Evolutionary conservation across 2,888 invertebrate genomes (phyloP).

Genomic region (Capitulum mitella): DNA sequence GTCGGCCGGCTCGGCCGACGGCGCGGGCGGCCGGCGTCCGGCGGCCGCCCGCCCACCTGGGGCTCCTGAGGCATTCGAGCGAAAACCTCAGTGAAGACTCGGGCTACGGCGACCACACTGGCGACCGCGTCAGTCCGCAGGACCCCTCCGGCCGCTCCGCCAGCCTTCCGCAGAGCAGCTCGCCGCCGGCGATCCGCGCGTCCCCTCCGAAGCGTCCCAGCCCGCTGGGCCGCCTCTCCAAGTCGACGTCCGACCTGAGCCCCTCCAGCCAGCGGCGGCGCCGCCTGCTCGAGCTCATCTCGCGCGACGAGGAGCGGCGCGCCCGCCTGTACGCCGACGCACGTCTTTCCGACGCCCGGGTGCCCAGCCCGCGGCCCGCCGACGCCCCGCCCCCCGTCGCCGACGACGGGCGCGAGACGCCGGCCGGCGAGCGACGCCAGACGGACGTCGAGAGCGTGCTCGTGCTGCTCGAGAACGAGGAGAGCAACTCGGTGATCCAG

Average conservation of each 20-base stretch:
- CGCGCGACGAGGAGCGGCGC: conserved; percentile 27
- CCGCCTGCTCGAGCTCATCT: conserved; percentile 31
- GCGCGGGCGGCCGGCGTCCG: neutral
- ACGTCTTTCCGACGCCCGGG: conserved; percentile 31
- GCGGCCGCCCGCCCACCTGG: conserved; percentile 1
- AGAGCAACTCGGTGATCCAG: conserved; percentile 27
- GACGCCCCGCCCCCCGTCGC: conserved; percentile 33
- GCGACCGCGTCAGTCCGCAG: conserved; percentile 2
- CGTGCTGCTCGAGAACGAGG: conserved; percentile 17
- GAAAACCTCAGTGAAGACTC: conserved; percentile 75
- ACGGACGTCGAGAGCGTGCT: conserved; percentile 29
- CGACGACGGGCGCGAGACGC: conserved; percentile 32
- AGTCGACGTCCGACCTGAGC: conserved; percentile 32
- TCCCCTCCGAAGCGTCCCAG: conserved; percentile 32
- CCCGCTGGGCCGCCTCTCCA: conserved; percentile 33
- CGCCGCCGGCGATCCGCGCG: neutral
- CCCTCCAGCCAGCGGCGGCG: conserved; percentile 29
- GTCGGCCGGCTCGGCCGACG: conserved; percentile 49
- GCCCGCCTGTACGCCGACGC: conserved; percentile 18
- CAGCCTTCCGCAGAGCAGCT: neutral
- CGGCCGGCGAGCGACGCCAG: conserved; percentile 33
- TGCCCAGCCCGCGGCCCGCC: conserved; percentile 33
- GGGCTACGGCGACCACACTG: conserved; percentile 57
- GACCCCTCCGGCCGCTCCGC: conserved; percentile 25
- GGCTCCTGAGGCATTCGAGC: conserved; percentile 50